Conservation (phyloP, 2,113 vertebrate species). For the Bothrops jararaca region DNA sequence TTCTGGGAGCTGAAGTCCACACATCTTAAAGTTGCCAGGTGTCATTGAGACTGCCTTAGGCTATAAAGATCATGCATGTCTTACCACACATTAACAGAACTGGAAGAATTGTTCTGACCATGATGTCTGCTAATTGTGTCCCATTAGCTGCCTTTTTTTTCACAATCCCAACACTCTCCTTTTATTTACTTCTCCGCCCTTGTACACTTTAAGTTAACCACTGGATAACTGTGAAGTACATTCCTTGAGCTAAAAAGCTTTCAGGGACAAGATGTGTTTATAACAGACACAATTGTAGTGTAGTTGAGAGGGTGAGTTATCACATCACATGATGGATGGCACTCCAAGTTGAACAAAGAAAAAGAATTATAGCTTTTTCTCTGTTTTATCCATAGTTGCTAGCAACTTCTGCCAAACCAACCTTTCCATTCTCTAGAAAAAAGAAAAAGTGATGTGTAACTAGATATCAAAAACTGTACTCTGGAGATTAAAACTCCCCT, state of each 20-base stretch:
- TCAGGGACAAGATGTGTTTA: conserved; percentile 56
- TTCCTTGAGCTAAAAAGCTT: conserved; percentile 56
- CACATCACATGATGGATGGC: conserved; percentile 53
- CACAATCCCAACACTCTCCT: conserved; percentile 37
- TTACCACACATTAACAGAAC: conserved; percentile 14
- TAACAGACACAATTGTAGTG: conserved; percentile 49
- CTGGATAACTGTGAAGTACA: conserved; percentile 64
- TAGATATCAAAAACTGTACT: conserved; percentile 44
- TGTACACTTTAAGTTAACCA: conserved; percentile 45
- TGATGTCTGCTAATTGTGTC: conserved; percentile 44
- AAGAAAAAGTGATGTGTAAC: conserved; percentile 40
- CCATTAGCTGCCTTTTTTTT: conserved; percentile 25
- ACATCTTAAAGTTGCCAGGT: not conserved
- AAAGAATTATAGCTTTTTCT: conserved; percentile 40
- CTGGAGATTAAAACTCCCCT: conserved; percentile 43
- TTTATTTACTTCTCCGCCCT: conserved; percentile 38
- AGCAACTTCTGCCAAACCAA: conserved; percentile 57
- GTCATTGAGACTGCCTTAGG: not conserved
- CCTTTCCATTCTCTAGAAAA: conserved; percentile 35
- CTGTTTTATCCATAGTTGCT: conserved; percentile 62
- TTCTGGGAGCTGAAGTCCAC: not conserved
- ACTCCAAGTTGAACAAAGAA: conserved; percentile 58
- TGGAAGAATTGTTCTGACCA: conserved; percentile 23
- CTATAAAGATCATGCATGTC: not conserved
- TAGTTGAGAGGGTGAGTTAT: conserved; percentile 37